These are phyloP conservation scores for Pangasianodon hypophthalmus DNA, from an alignment of 2,113 vertebrate species.

Conservation along the genomic window DNA sequence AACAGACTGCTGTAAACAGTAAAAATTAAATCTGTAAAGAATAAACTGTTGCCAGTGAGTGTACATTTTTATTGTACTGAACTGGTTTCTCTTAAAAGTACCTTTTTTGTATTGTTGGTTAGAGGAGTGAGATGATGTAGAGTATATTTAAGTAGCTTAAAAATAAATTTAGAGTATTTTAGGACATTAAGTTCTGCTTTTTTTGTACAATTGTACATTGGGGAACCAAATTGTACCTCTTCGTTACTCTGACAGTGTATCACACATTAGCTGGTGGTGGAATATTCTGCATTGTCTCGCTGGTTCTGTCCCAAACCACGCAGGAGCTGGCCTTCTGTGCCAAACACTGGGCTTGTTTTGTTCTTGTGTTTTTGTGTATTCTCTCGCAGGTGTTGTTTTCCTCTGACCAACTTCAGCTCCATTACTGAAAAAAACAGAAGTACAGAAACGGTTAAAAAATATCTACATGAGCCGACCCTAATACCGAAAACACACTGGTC, in stretches of 20 bases:
- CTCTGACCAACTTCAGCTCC: neutral
- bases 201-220: neutral
- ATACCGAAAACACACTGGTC: neutral
- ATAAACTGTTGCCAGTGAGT: neutral
- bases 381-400: neutral
- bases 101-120: neutral
- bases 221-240: neutral
- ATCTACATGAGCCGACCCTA: neutral
- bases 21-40: too few relatives aligned
- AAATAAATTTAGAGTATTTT: neutral
- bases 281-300: neutral
- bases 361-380: neutral
- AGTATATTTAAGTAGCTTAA: neutral
- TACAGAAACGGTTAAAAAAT: neutral
- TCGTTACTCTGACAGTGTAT: neutral
- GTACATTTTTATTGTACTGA: neutral
- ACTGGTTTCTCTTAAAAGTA: neutral
- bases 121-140: neutral
- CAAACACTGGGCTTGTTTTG: neutral
- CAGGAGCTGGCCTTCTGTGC: neutral
- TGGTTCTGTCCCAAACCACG: neutral
- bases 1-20: neutral
- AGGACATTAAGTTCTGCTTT: neutral
- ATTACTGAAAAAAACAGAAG: neutral
- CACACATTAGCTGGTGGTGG: neutral